Evolutionary conservation across 2,888 invertebrate genomes (phyloP).

Genomic region (Heliconius sara): DNA sequence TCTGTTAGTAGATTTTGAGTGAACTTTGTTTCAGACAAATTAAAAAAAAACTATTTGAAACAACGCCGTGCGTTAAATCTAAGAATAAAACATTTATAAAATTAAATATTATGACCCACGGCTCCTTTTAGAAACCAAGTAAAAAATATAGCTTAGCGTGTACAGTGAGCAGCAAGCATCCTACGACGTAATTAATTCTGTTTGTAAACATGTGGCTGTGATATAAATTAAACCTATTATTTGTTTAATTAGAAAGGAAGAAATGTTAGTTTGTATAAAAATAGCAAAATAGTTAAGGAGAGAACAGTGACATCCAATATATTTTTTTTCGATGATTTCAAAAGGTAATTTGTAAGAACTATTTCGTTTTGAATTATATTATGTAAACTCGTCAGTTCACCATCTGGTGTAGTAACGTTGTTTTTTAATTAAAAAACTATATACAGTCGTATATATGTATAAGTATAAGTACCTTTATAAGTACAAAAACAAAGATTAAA

Average conservation of each 20-base stretch:
- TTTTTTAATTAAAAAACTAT: neutral
- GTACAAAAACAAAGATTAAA: too few relatives aligned
- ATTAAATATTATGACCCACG: neutral
- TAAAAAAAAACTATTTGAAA: neutral
- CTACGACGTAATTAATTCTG: slow-evolving; percentile 53
- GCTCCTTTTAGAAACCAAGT: neutral
- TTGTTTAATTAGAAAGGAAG: slow-evolving; percentile 43
- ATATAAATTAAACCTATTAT: slow-evolving; percentile 52
- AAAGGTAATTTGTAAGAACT: neutral
- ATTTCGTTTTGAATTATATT: neutral
- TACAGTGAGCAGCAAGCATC: slow-evolving; percentile 37
- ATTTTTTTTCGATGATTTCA: slow-evolving; percentile 17
- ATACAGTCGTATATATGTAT: neutral
- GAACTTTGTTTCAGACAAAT: too few relatives aligned
- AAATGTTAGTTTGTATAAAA: slow-evolving; percentile 30
- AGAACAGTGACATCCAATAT: slow-evolving; percentile 8
- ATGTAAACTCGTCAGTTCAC: neutral
- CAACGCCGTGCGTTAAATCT: neutral
- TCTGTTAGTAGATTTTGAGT: too few relatives aligned
- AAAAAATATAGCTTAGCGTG: neutral
- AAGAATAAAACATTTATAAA: neutral
- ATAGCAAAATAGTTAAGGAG: slow-evolving; percentile 25
- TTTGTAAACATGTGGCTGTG: slow-evolving; percentile 55
- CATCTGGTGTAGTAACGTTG: neutral
- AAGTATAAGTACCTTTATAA: neutral